phyloP scores from a whole-genome alignment of 2,888 invertebrate genomes.

The Thymelicus lineola region DNA sequence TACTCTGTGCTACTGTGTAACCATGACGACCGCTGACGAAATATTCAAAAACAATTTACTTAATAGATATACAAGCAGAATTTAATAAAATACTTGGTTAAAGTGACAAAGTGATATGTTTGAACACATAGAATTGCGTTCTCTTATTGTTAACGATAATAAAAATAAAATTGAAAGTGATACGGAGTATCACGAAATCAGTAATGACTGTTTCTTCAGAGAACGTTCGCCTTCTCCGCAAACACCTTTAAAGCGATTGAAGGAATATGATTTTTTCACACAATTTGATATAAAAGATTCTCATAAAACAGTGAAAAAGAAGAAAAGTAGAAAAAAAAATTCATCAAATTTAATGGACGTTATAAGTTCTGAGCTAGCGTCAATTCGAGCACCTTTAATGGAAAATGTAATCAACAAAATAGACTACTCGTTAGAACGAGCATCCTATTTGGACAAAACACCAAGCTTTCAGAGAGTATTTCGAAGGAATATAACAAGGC shows the following conservation, averaged over 20 bases:
- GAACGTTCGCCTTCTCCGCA: conserved; percentile 51
- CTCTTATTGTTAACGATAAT: conserved; percentile 49
- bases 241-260: conserved; percentile 49
- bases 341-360: conserved; percentile 65
- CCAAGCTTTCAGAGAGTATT: conserved; percentile 46
- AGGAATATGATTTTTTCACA: conserved; percentile 69
- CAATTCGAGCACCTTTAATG: conserved; percentile 53
- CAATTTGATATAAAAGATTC: conserved; percentile 54
- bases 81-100: no score
- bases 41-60: conserved; percentile 21
- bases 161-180: conserved; percentile 53
- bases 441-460: conserved; percentile 52
- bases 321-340: conserved; percentile 54
- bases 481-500: conserved; percentile 43
- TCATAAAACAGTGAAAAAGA: conserved; percentile 57
- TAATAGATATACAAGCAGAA: no score
- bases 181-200: conserved; percentile 74
- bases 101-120: conserved; percentile 50
- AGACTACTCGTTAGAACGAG: conserved; percentile 48
- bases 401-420: conserved; percentile 58
- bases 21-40: conserved; percentile 32
- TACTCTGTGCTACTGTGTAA: not conserved
- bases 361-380: conserved; percentile 64
- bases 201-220: conserved; percentile 49
- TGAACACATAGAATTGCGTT: conserved; percentile 65